phyloP scores from a whole-genome alignment of 2,113 vertebrate genomes.

The Salvelinus fontinalis region DNA sequence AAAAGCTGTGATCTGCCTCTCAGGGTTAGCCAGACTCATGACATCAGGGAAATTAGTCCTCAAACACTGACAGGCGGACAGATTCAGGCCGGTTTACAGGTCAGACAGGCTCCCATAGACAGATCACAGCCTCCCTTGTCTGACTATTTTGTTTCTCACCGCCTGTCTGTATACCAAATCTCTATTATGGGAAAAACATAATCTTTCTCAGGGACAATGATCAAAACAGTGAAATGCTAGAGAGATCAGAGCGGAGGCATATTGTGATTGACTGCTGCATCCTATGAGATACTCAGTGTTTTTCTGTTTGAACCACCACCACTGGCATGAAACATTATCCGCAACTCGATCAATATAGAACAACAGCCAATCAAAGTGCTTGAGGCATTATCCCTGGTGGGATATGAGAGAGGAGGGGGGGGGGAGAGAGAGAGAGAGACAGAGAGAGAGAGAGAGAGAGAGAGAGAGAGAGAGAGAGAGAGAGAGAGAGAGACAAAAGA shows the following conservation, averaged over 20 bases:
- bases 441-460: background rate
- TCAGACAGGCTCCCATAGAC: constrained; percentile 2
- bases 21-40: constrained; percentile 41
- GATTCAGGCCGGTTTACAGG: background rate
- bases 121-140: background rate
- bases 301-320: background rate
- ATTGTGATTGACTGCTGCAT: constrained; percentile 13
- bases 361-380: constrained; percentile 40
- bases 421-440: background rate
- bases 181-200: background rate
- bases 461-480: background rate
- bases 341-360: constrained; percentile 49
- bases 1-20: constrained; percentile 33
- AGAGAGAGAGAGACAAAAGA: background rate
- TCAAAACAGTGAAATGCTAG: background rate
- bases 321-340: constrained; percentile 40
- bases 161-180: background rate
- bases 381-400: constrained; percentile 4
- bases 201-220: constrained; percentile 9
- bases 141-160: background rate
- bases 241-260: background rate
- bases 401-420: constrained; percentile 8
- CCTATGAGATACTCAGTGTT: constrained; percentile 7
- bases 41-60: constrained; percentile 41
- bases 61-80: constrained; percentile 7